Conservation (phyloP, 2,113 vertebrate species). For the Chelonoidis abingdonii region DNA sequence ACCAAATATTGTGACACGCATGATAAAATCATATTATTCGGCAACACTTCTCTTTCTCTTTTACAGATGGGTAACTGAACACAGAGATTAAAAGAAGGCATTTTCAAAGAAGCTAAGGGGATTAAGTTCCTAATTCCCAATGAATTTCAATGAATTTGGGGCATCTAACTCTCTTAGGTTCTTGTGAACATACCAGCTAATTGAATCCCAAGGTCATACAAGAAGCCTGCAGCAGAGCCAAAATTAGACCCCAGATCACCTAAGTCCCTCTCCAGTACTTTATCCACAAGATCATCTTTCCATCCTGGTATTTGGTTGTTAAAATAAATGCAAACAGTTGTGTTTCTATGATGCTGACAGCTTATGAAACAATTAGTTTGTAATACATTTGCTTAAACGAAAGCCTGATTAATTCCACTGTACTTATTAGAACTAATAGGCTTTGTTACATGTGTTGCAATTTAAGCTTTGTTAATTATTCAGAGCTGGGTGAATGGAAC, state of each 20-base stretch:
- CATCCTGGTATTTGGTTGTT: not conserved
- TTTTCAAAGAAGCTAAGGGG: not conserved
- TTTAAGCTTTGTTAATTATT: slow-evolving; percentile 74
- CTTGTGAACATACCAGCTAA: slow-evolving; percentile 10
- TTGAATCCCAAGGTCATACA: not conserved
- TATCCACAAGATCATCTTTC: not conserved
- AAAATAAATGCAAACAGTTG: slow-evolving; percentile 45
- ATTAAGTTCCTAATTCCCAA: not conserved
- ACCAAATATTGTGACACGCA: slow-evolving; percentile 44
- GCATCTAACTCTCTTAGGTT: not conserved
- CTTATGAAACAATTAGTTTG: slow-evolving; percentile 76
- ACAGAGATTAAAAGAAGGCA: not conserved
- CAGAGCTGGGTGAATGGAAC: slow-evolving; percentile 66
- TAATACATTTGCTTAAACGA: slow-evolving; percentile 72
- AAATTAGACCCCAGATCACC: not conserved
- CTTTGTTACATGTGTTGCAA: slow-evolving; percentile 74
- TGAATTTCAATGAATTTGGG: slow-evolving; percentile 9
- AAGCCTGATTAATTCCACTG: slow-evolving; percentile 75
- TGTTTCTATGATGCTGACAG: slow-evolving; percentile 60
- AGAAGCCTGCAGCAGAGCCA: not conserved
- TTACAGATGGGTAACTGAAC: not conserved
- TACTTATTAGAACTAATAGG: slow-evolving; percentile 70
- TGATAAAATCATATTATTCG: not conserved
- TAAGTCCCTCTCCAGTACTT: not conserved
- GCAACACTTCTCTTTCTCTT: not conserved